Base-by-base conservation (phyloP, 2,888 invertebrate species). In the Yponomeuta cagnagella region DNA sequence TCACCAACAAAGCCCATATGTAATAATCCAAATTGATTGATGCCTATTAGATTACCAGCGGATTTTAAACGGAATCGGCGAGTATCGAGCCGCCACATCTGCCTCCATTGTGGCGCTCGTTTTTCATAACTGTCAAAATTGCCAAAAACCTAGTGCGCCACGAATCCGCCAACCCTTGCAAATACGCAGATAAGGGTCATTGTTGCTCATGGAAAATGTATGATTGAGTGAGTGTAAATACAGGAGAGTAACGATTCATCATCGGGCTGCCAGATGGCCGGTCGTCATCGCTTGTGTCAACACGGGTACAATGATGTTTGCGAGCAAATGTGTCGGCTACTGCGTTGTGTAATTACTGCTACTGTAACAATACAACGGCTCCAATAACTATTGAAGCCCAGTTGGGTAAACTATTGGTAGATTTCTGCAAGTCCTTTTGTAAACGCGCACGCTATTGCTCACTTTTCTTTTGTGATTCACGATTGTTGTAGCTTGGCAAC, bases 81-180 rank as follows among this genome's bases (percentile, higher is more conserved):
- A 48, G 23, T 43, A 48, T 68, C 68, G 43, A 68, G 23, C 68
- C 23, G 52, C 58, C 48, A 68, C 68, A 68, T 68, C 68, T 68
- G 68, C 52, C 48, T 12, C 31, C 30, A 68, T 52, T 68, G 52
- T 10, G 2, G 2, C 52, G 52, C 48, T 68, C 52, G 31, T 68
- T 68, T 68, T 68, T 68, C 68, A 68, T 52, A 52, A 68, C 48
- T 68, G 48, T 58, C 68, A 68, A 68, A 68, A 52, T 65, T 65
- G 65, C 65, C 65, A 65, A 65, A 58, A 65, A 10, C 65, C 64
- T 30, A 0, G 33, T 12, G 65, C n/a, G 4, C 10, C 67, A 43
- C 43, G 43, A 23, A 6, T 43, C 8, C 67, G 5, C 37, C n/a
- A n/a, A 67, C 67, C 37, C 67, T 67, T 67, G 33, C 15, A n/a